These are phyloP conservation scores for Epinotia brunnichana DNA, from an alignment of 2,888 invertebrate species.

Conservation along the genomic window DNA sequence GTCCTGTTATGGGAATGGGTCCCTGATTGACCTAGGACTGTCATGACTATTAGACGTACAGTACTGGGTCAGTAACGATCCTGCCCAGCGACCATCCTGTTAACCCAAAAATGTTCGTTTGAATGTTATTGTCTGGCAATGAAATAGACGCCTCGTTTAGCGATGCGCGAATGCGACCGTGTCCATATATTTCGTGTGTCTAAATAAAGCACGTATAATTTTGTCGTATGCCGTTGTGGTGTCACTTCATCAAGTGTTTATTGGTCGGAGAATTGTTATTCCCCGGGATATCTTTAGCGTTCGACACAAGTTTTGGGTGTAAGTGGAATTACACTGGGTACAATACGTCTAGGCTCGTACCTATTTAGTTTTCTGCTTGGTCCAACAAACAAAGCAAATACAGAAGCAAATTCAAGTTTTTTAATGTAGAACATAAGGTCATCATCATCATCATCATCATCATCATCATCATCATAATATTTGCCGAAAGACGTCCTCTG, in stretches of 20 bases:
- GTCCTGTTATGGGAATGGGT: too few relatives aligned
- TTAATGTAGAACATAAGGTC: too few relatives aligned
- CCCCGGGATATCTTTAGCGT: conserved; percentile 45
- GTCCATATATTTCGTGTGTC: neutral
- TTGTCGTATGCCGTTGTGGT: conserved; percentile 23
- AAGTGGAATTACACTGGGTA: conserved; percentile 4
- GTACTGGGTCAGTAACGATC: too few relatives aligned
- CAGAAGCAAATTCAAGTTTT: too few relatives aligned
- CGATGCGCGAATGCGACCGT: neutral
- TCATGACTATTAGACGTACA: too few relatives aligned
- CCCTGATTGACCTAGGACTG: too few relatives aligned
- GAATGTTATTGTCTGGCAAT: too few relatives aligned
- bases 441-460: too few relatives aligned
- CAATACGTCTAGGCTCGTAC: neutral
- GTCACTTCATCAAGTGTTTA: conserved; percentile 59
- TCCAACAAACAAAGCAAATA: neutral
- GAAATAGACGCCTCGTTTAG: neutral
- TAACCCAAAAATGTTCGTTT: too few relatives aligned
- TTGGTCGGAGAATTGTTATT: conserved; percentile 52
- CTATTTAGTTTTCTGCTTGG: neutral
- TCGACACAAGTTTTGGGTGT: conserved; percentile 37
- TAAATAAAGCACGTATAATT: conserved; percentile 9
- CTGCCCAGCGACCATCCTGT: too few relatives aligned
- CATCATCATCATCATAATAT: too few relatives aligned
- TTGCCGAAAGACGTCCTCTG: too few relatives aligned